These are phyloP conservation scores for Arizona elegans DNA, from an alignment of 2,113 vertebrate genomes.

Conservation along the genomic window DNA sequence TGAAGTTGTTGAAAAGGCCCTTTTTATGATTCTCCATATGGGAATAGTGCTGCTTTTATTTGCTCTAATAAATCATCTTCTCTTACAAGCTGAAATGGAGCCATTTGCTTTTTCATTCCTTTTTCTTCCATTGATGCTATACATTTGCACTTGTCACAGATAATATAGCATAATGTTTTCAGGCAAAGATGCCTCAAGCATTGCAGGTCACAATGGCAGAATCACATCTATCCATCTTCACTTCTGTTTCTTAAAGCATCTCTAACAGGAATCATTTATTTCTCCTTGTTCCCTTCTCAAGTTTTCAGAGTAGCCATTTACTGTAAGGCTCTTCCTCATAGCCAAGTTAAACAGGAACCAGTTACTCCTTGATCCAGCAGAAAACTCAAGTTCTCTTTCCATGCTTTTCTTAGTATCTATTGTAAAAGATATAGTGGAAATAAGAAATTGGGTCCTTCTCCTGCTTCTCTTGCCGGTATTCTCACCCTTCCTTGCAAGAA, in stretches of 20 bases:
- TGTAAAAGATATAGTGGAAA: not conserved
- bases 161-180: not conserved
- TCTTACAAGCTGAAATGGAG: not conserved
- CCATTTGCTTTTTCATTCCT: not conserved
- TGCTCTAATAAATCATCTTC: not conserved
- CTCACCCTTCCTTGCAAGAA: not conserved
- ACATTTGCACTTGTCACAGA: not conserved
- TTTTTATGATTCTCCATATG: not conserved
- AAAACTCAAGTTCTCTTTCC: not conserved
- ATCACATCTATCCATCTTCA: not conserved
- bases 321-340: not conserved
- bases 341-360: not conserved
- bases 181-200: not conserved
- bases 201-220: not conserved
- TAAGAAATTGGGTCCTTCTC: not conserved
- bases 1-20: not conserved
- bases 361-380: not conserved
- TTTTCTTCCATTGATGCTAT: not conserved
- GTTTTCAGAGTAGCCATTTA: not conserved
- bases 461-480: not conserved
- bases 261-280: not conserved
- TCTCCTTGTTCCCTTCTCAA: not conserved
- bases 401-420: not conserved
- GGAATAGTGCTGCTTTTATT: not conserved
- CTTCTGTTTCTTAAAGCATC: not conserved